Conservation (phyloP, 2,113 vertebrate species). For the Cyprinodon tularosa region DNA sequence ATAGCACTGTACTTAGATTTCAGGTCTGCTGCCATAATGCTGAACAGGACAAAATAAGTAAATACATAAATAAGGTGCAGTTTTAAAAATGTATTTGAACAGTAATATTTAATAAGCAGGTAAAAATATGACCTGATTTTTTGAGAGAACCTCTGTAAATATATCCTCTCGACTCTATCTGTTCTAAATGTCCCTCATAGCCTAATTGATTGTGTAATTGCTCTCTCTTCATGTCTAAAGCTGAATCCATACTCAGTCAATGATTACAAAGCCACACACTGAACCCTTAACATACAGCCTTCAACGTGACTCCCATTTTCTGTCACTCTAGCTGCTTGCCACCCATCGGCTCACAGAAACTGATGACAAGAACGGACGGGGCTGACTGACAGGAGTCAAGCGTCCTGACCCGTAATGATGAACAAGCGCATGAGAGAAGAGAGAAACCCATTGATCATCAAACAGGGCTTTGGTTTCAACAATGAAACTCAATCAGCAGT, state of each 20-base stretch:
- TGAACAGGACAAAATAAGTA: too few species aligned
- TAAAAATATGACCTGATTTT: conserved; percentile 3
- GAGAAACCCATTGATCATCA: conserved; percentile 9
- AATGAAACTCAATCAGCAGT: conserved; percentile 30
- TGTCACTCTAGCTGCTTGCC: conserved; percentile 59
- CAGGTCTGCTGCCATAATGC: too few species aligned
- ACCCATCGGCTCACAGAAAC: conserved; percentile 38
- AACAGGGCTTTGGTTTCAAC: conserved; percentile 21
- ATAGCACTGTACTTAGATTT: too few species aligned
- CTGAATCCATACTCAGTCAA: conserved; percentile 70
- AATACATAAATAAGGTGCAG: not conserved
- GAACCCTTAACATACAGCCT: conserved; percentile 42
- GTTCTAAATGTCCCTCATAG: conserved; percentile 44
- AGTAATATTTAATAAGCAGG: not conserved
- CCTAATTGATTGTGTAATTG: conserved; percentile 64
- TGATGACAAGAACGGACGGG: conserved; percentile 43
- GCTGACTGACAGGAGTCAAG: conserved; percentile 63
- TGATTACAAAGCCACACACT: conserved; percentile 52
- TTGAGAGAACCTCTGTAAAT: not conserved
- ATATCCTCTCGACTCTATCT: conserved; percentile 4
- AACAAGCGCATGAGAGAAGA: conserved; percentile 4
- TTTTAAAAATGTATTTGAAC: too few species aligned
- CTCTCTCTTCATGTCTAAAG: conserved; percentile 48
- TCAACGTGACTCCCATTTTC: conserved; percentile 49
- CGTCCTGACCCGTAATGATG: conserved; percentile 29